Evolutionary conservation across 2,113 vertebrate species (phyloP), one percentile per base, ranked within the genome.

Genomic region (Perca fluviatilis): DNA sequence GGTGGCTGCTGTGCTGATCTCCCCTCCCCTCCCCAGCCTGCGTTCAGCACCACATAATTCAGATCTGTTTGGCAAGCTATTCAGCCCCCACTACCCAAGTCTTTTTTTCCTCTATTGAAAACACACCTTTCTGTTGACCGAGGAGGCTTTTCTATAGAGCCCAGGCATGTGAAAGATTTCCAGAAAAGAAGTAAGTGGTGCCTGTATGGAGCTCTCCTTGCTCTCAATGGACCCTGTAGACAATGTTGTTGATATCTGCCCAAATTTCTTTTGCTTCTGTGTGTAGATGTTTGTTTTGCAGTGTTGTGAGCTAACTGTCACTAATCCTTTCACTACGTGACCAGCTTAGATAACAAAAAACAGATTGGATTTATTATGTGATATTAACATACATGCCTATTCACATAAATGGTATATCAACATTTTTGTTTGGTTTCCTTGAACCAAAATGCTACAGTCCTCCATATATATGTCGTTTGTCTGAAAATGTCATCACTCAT

Each of bases 41-140:
- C 82, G 88, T 82, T 86, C n/a, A 86, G 68, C 21, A 19, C 65
- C 67, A 53, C 83, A 66, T 87, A 89, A 94, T 94, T 90, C 73
- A 88, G 81, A 84, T 89, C 74, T 86, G 71, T 86, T 90, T 89
- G 80, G 88, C 86, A 72, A 82, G 80, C 86, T 74, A 81, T 92
- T 93, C 85, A 92, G 16, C 54, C 68, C 43, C 79, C 43, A 77
- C 84, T 23, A 58, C 73, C 77, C 85, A 53, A 77, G 51, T 66
- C 76, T 57, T 82, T 80, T 36, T 81, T 78, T 66, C 84, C 67
- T 85, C 92, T 83, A 84, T 94, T 95, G 92, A 95, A 94, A 95
- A 90, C 89, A 93, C 94, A 94, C 93, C 93, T 95, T 95, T 95
- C 88, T 95, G 90, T 89, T 85, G 89, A 90, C 78, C 69, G 72